Base-by-base conservation (phyloP, 2,113 vertebrate genomes). In the Onychostoma macrolepis region DNA sequence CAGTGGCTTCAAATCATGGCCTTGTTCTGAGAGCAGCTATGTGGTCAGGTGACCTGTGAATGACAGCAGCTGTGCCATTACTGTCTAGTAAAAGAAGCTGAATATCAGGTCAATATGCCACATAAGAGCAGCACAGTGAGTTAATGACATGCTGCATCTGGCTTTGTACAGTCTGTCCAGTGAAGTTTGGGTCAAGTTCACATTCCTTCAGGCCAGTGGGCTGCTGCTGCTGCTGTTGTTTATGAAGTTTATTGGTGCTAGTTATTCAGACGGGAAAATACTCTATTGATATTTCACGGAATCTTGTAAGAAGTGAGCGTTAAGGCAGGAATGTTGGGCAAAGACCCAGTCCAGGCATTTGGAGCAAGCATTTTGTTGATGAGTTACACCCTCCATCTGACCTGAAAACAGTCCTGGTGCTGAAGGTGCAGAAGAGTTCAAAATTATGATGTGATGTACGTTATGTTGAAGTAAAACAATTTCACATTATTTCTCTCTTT, bases 151-250 rank as follows among this genome's bases (percentile, higher is more conserved):
- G 75, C 2, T 79, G 45, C 26, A 63, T 58, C 86, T 88, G 61
- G 61, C 75, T 89, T 80, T 84, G 91, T 90, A 90, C 91, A 90
- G 88, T 93, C 89, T 76, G 88, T 90, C 88, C 80, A 43, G 83
- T 87, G 83, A 74, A 50, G 82, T 89, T 91, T 92, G 87, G 90
- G 93, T 93, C 91, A 90, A 92, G 92, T 90, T 94, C 92, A 92
- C 93, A 95, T 94, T 95, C 93, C 92, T 92, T 90, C 90, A 91
- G 89, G 90, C 90, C 86, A 76, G 76, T 89, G 92, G 93, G 93
- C 94, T 94, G 91, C 91, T 93, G 89, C 94, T 93, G 89, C 93
- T 93, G 91, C 92, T 94, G 71, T 26, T 26, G 12, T 72, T 41
- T 93, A 93, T 85, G 85, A 93, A 90, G 89, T 93, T 92, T 91